phyloP scores from a whole-genome alignment of 2,113 vertebrate species.

The Emydocephalus ijimae region DNA sequence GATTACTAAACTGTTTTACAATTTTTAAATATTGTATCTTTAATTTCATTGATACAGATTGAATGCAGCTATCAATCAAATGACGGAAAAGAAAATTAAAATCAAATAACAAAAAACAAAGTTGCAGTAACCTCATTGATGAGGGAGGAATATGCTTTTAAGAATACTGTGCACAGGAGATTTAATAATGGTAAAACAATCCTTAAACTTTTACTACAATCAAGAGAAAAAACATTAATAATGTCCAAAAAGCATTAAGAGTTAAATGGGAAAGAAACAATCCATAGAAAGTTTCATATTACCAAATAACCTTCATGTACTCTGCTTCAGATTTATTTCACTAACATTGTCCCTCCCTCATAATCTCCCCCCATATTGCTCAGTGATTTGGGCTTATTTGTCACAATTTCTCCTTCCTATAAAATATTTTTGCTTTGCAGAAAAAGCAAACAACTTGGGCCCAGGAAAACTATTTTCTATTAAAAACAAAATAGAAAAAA shows the following conservation, averaged over 20 bases:
- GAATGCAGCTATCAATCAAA: too few relatives aligned
- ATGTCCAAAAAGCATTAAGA: not conserved
- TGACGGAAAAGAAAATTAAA: too few relatives aligned
- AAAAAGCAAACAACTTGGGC: conserved; percentile 8
- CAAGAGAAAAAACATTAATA: not conserved
- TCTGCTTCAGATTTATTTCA: not conserved
- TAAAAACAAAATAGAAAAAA: too few relatives aligned
- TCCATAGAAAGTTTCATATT: not conserved
- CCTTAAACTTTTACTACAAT: not conserved
- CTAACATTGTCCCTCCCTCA: not conserved
- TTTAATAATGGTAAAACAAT: conserved; percentile 16
- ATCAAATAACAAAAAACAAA: too few relatives aligned
- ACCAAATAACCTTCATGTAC: not conserved
- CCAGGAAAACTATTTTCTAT: conserved; percentile 11
- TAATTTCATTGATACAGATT: too few relatives aligned
- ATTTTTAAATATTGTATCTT: too few relatives aligned
- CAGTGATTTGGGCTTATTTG: not conserved
- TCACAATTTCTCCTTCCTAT: conserved; percentile 21
- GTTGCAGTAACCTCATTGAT: too few relatives aligned
- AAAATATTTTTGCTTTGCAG: not conserved
- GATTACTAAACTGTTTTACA: too few relatives aligned
- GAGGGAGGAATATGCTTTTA: too few relatives aligned
- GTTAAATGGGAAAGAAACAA: not conserved
- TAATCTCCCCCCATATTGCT: not conserved
- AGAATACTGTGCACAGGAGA: not conserved